phyloP scores from a whole-genome alignment of 2,113 vertebrate species.

The Orcinus orca region DNA sequence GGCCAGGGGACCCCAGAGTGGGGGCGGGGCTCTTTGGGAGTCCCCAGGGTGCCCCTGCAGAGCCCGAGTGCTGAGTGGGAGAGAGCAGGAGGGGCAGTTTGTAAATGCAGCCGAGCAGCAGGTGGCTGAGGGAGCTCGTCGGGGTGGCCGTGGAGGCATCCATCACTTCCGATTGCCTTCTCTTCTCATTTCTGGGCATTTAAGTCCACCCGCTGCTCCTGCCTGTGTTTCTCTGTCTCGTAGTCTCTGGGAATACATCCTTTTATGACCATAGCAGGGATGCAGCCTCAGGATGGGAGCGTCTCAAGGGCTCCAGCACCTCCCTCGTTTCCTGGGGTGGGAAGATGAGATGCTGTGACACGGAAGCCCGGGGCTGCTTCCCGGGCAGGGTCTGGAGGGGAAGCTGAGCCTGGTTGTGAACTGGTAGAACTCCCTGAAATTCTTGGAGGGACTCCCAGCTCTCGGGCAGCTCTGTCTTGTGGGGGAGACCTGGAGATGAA shows the following conservation, averaged over 20 bases:
- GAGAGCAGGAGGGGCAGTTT: background rate
- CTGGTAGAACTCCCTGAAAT: background rate
- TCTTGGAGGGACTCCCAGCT: background rate
- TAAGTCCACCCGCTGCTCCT: background rate
- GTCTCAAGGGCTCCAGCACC: background rate
- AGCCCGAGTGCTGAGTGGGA: background rate
- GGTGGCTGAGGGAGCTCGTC: slow-evolving; percentile 2
- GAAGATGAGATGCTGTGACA: background rate
- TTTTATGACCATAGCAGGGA: background rate
- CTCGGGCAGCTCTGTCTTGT: background rate
- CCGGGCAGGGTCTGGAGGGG: background rate
- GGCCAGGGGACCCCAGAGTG: accelerated
- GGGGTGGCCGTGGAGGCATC: background rate
- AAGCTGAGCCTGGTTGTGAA: background rate
- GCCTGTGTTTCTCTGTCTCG: background rate
- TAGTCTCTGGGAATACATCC: background rate
- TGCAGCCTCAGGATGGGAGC: background rate
- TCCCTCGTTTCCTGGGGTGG: background rate
- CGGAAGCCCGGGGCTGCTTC: background rate
- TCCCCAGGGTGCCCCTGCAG: background rate
- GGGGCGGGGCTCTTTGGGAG: background rate
- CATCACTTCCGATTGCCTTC: background rate
- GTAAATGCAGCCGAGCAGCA: background rate
- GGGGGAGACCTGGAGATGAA: background rate
- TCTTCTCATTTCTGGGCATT: background rate